Base-by-base conservation (phyloP, 1,140 invertebrate species). In the Zaprionus camerounensis region DNA sequence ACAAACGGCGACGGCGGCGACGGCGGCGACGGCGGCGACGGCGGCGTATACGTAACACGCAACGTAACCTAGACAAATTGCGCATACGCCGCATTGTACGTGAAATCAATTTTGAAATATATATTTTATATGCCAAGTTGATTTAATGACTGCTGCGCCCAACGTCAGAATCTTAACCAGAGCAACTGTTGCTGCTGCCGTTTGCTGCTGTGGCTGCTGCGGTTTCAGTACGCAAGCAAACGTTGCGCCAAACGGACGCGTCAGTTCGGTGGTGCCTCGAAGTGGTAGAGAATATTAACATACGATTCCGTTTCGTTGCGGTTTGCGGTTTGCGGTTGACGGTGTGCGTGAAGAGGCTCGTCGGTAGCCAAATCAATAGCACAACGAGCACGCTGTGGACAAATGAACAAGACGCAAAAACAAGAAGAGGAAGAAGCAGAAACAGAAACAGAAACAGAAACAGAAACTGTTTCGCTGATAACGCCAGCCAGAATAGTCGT, bases 231-330 rank as follows among this genome's bases (percentile, higher is more conserved):
- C 84, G 61, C 76, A 31, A 56, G 49, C 59, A 78, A 78, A 62
- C 81, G 81, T 71, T 78, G 81, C 82, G 62, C 51, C 38, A 64
- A 59, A 31, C 84, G 84, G 83, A 70, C 83, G 84, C 81, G 49
- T 74, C 38, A 26, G 15, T 55, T 20, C 31, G 38, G 7, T 41
- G 49, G 38, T 63, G 12, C 28, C n/a, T 11, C 24, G 41, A 22
- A 53, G 20, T 6, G 22, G 34, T 28, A 26, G 20, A 68, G 58
- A 22, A 51, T 34, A 51, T 58, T 64, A 24, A 51, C 53, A 64
- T 26, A 51, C n/a, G 36, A 38, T 63, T 51, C 34, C 15, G 15
- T 70, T 51, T 17, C 15, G 11, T 31, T 11, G 17, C 49, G 13
- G n/a, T 22, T 34, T 46, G 64, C 17, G 15, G 26, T 31, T 31